Conservation (phyloP, 2,888 invertebrate genomes). For the Leistus spinibarbis region DNA sequence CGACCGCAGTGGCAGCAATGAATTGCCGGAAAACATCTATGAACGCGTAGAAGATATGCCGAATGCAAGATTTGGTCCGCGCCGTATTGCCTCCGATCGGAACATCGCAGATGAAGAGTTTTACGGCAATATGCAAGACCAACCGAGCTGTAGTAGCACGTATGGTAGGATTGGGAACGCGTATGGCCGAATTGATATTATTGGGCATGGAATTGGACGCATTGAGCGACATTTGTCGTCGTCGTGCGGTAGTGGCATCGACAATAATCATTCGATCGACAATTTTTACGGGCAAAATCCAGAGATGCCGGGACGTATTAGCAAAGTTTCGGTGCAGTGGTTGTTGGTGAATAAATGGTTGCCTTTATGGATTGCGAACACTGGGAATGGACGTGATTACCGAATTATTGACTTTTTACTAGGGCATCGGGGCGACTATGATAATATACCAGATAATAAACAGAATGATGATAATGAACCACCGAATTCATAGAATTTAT, state of each 20-base stretch:
- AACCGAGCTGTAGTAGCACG: constrained; percentile 50
- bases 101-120: constrained; percentile 40
- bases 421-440: constrained; percentile 41
- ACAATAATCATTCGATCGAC: constrained; percentile 57
- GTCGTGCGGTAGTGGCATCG: constrained; percentile 66
- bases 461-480: constrained; percentile 34
- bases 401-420: constrained; percentile 58
- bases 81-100: constrained; percentile 40
- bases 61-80: constrained; percentile 41
- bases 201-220: constrained; percentile 62
- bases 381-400: constrained; percentile 61
- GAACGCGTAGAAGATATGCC: constrained; percentile 47
- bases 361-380: constrained; percentile 65
- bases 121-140: constrained; percentile 17
- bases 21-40: constrained; percentile 55
- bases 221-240: constrained; percentile 68
- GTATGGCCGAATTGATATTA: constrained; percentile 62
- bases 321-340: constrained; percentile 69
- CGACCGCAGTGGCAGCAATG: constrained; percentile 54
- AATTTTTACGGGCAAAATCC: constrained; percentile 53
- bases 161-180: constrained; percentile 58
- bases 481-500: neutral
- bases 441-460: constrained; percentile 38
- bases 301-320: constrained; percentile 59
- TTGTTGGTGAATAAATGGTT: constrained; percentile 70